Percentiles rank a stretch among this genome's conserved stretches.
phyloP scores from a whole-genome alignment of 2,797 vertebrate species.

The Echiichthys vipera region DNA sequence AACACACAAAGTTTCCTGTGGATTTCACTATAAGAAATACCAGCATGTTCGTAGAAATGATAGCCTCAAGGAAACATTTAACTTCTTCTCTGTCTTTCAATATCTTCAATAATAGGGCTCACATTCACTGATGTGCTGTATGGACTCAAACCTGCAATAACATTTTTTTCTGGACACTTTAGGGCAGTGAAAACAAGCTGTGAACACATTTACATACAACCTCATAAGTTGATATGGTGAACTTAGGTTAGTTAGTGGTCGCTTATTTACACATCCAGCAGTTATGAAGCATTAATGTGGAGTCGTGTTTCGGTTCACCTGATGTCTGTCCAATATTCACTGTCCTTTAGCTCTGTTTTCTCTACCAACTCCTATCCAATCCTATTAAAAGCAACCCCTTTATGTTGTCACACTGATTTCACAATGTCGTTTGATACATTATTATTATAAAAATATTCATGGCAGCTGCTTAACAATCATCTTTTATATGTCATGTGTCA shows the following conservation, averaged over 20 bases:
- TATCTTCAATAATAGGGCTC: neutral
- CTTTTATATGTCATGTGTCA: too few species aligned
- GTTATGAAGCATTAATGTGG: neutral
- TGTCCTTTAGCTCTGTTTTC: neutral
- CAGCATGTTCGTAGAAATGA: neutral
- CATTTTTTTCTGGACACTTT: neutral
- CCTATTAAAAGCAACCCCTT: too few species aligned
- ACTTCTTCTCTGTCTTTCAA: neutral
- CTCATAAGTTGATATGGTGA: neutral
- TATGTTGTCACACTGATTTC: too few species aligned
- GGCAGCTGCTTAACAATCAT: too few species aligned
- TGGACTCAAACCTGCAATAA: neutral
- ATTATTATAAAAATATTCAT: too few species aligned
- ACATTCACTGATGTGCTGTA: neutral
- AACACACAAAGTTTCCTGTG: conserved; percentile 73
- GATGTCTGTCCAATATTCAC: neutral
- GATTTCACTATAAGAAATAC: conserved; percentile 38
- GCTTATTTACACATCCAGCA: neutral
- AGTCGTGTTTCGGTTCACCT: neutral
- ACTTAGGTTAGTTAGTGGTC: neutral
- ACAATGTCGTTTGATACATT: too few species aligned
- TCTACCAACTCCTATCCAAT: neutral
- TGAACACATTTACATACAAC: neutral
- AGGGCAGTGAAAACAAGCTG: neutral
- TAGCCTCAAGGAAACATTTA: neutral